Conservation (phyloP, 2,797 vertebrate species). For the Dendrocincla tyrannina region DNA sequence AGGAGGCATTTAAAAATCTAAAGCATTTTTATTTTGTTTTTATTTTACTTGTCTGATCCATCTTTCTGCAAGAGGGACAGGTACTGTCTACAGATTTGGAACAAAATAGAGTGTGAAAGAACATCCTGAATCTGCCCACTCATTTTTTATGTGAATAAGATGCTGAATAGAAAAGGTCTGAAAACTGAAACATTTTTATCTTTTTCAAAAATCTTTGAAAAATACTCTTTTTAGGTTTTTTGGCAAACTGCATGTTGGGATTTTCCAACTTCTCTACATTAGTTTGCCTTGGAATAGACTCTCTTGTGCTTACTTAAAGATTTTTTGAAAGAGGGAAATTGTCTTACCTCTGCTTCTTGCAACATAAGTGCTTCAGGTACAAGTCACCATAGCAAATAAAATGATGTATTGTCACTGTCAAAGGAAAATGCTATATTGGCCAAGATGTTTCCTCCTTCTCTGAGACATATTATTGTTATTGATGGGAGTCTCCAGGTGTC, state of each 20-base stretch:
- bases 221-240: not conserved
- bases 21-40: not conserved
- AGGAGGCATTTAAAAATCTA: accelerated
- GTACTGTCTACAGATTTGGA: not conserved
- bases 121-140: not conserved
- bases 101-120: not conserved
- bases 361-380: not conserved
- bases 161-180: not conserved
- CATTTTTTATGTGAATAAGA: not conserved
- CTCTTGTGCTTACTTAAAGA: not conserved
- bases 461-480: not conserved
- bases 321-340: not conserved
- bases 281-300: not conserved
- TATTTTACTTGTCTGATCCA: not conserved
- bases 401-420: conserved; percentile 16
- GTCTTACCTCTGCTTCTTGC: not conserved
- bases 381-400: not conserved
- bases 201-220: not conserved
- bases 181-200: not conserved
- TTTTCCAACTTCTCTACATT: not conserved
- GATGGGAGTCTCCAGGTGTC: not conserved
- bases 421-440: not conserved
- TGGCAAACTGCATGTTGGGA: not conserved
- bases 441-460: not conserved
- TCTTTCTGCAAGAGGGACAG: not conserved